These are phyloP conservation scores for Phyllotis vaccarum DNA, from an alignment of 2,797 vertebrate genomes.

Conservation along the genomic window DNA sequence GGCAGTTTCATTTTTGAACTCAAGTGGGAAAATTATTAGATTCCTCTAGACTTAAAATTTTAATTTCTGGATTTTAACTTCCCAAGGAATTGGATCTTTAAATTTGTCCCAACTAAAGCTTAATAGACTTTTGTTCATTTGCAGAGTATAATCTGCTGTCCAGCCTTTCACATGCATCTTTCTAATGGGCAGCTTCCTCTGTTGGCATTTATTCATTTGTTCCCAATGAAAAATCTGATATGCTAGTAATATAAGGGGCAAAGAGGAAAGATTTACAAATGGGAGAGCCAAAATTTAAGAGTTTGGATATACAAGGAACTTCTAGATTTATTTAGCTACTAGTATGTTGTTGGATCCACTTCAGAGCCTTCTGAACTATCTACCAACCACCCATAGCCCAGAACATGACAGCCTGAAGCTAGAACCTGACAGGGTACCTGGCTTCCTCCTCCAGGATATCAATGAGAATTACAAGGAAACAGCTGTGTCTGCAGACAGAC, in stretches of 20 bases:
- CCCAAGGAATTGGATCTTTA: background rate
- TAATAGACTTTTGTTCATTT: background rate
- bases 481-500: background rate
- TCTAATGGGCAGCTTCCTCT: background rate
- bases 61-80: background rate
- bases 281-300: background rate
- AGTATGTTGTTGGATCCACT: background rate
- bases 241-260: background rate
- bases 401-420: background rate
- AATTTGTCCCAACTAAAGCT: background rate
- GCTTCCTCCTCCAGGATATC: background rate
- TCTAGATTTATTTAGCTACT: background rate
- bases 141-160: background rate
- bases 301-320: background rate
- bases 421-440: background rate
- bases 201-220: background rate
- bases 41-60: background rate
- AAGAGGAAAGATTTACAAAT: too few relatives aligned
- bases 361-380: background rate
- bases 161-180: background rate
- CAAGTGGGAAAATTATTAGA: background rate
- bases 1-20: background rate
- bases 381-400: background rate
- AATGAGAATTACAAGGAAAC: background rate
- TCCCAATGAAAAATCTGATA: background rate